A percentile compares a stretch with the other conserved stretches of the same genome.
Evolutionary conservation across 2,888 invertebrate genomes (phyloP).

Genomic region (Sinhomidia bicolor): DNA sequence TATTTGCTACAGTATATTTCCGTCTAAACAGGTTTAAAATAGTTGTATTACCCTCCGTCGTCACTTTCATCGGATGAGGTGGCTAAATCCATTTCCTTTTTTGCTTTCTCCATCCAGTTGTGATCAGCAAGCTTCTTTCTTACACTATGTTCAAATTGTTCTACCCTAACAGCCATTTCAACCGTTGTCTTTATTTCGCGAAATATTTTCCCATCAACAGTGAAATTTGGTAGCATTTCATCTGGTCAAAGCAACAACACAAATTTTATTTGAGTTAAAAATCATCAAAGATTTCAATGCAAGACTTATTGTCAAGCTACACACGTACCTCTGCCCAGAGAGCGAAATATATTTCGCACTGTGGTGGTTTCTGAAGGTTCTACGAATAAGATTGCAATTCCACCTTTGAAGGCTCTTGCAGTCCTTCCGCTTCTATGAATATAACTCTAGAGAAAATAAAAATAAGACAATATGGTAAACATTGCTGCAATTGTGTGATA

Average conservation of each 20-base stretch:
- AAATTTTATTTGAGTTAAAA: not conserved
- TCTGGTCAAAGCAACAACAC: slow-evolving; percentile 83
- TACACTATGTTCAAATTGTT: slow-evolving; percentile 87
- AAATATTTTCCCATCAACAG: slow-evolving; percentile 86
- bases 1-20: not conserved
- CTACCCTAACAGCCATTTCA: slow-evolving; percentile 89
- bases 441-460: slow-evolving; percentile 86
- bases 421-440: slow-evolving; percentile 98
- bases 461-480: not conserved
- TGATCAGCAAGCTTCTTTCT: slow-evolving; percentile 86
- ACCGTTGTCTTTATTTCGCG: slow-evolving; percentile 88
- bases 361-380: slow-evolving; percentile 92
- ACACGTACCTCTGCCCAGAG: slow-evolving; percentile 90
- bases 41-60: slow-evolving; percentile 70
- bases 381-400: slow-evolving; percentile 95
- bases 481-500: not conserved
- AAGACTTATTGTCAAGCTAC: not conserved
- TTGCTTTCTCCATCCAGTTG: slow-evolving; percentile 93
- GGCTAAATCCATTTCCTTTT: slow-evolving; percentile 91
- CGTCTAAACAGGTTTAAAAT: not conserved
- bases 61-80: slow-evolving; percentile 84
- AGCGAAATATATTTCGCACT: slow-evolving; percentile 91
- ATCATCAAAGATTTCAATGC: slow-evolving; percentile 4
- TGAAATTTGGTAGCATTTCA: slow-evolving; percentile 92
- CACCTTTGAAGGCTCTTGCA: slow-evolving; percentile 93